Percentiles rank a stretch among this genome's conserved stretches.
phyloP scores from a whole-genome alignment of 2,113 vertebrate species.

The Hemichromis elongatus region DNA sequence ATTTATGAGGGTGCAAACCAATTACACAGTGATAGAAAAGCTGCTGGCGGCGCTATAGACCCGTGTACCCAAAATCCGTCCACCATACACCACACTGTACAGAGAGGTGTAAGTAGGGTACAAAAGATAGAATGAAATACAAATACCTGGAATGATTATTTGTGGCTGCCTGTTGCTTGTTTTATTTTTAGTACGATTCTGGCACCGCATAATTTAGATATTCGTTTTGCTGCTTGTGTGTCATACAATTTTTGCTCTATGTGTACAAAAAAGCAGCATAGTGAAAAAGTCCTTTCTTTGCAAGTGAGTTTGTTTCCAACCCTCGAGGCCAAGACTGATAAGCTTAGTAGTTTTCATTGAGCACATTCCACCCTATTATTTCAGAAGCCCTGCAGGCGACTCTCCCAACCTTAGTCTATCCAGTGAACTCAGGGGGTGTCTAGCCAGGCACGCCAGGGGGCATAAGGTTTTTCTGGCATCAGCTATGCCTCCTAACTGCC shows the following conservation, averaged over 20 bases:
- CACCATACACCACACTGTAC: neutral
- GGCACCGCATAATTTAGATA: neutral
- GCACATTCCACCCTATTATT: constrained; percentile 13
- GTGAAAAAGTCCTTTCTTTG: constrained; percentile 47
- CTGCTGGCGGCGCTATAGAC: constrained; percentile 44
- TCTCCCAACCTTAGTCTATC: constrained; percentile 32
- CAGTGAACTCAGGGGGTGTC: constrained; percentile 40
- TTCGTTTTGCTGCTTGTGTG: neutral
- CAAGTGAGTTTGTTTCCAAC: constrained; percentile 40
- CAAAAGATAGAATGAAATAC: neutral
- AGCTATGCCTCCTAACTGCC: constrained; percentile 29
- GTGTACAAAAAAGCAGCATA: neutral
- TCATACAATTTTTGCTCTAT: neutral
- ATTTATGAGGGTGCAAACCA: constrained; percentile 72
- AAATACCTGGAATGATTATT: constrained; percentile 4
- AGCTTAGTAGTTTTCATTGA: constrained; percentile 41
- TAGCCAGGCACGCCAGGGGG: constrained; percentile 6
- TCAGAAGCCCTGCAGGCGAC: constrained; percentile 38
- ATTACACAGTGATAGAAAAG: constrained; percentile 65
- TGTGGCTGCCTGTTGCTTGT: neutral
- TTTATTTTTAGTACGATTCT: neutral
- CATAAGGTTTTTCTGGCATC: constrained; percentile 23
- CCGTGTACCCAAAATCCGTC: constrained; percentile 32
- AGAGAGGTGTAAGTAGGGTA: neutral
- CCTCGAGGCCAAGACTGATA: constrained; percentile 44